A percentile compares a stretch with the other conserved stretches of the same genome.
These are phyloP conservation scores for Amazona ochrocephala DNA, from an alignment of 2,797 vertebrate species.

Conservation along the genomic window DNA sequence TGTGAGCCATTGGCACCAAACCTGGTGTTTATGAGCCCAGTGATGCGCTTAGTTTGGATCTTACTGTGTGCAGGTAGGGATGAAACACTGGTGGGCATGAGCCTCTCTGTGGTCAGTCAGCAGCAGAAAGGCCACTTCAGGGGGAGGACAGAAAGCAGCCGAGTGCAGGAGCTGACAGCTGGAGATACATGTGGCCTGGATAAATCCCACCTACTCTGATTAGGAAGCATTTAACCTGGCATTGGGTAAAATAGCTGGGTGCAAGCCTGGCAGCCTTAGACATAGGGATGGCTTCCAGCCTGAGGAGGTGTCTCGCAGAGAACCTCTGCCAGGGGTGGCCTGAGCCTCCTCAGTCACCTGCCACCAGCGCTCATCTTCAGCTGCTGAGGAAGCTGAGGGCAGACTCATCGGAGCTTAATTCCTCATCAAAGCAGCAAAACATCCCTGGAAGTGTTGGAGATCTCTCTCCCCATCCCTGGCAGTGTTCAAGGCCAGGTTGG, in stretches of 20 bases:
- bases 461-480: no score
- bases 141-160: not conserved
- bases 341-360: not conserved
- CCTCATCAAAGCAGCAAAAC: not conserved
- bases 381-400: not conserved
- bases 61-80: not conserved
- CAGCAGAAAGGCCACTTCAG: not conserved
- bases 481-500: no score
- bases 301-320: not conserved
- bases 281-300: not conserved
- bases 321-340: not conserved
- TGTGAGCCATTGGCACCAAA: not conserved
- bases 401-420: not conserved
- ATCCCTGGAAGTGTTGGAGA: not conserved
- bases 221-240: not conserved
- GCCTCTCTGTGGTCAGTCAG: not conserved
- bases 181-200: fast-evolving
- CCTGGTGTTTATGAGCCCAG: not conserved
- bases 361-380: not conserved
- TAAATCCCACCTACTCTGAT: not conserved
- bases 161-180: not conserved
- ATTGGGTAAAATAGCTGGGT: no score
- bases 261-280: not conserved
- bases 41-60: not conserved
- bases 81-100: not conserved